Evolutionary conservation across 2,888 invertebrate species (phyloP).

Genomic region (Euzetes globulus): DNA sequence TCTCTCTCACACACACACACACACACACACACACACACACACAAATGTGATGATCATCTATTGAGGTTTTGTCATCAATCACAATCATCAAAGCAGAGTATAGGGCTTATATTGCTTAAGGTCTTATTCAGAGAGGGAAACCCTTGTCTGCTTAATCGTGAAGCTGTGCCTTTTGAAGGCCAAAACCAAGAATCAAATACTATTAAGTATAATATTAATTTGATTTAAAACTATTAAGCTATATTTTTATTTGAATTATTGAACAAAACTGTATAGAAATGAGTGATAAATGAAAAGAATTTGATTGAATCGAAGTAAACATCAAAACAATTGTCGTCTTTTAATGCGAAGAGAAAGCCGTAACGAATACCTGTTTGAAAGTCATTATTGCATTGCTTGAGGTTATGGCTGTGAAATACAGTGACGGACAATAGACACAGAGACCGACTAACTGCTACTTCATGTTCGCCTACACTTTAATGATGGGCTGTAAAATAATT

Average conservation of each 20-base stretch:
- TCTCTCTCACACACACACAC: too few species aligned
- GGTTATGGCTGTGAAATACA: background rate
- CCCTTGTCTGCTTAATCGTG: background rate
- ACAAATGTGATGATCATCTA: background rate
- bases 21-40: too few species aligned
- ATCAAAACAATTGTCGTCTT: background rate
- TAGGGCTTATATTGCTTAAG: background rate
- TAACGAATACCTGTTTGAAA: conserved; percentile 28
- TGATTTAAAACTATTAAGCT: too few species aligned
- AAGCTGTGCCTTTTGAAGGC: background rate
- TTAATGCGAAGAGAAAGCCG: conserved; percentile 21
- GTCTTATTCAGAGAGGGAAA: conserved; percentile 19
- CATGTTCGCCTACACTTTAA: conserved; percentile 25
- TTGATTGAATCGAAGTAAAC: background rate
- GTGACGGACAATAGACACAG: conserved; percentile 10
- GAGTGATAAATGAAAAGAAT: background rate
- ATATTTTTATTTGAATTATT: too few species aligned
- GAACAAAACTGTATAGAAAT: background rate
- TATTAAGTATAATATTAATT: too few species aligned
- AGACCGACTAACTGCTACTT: conserved; percentile 16
- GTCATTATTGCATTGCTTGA: conserved; percentile 24
- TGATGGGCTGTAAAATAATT: conserved; percentile 27
- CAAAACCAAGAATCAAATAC: background rate
- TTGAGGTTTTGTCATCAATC: conserved; percentile 23
- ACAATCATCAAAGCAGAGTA: background rate